Base-by-base conservation (phyloP, 2,113 vertebrate genomes). In the Muntiacus muntjak region DNA sequence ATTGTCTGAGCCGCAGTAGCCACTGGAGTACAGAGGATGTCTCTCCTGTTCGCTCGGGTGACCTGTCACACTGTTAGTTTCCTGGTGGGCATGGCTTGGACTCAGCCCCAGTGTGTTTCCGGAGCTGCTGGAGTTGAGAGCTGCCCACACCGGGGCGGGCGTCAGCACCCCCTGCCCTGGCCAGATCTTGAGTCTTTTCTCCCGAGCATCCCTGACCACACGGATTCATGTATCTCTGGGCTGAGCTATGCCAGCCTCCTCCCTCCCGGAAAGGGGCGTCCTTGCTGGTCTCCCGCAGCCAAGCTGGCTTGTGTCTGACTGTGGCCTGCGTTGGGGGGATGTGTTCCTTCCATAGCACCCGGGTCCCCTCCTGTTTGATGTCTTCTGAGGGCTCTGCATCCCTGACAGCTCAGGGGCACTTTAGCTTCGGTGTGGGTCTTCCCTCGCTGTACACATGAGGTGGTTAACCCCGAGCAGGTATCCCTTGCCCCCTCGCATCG, bases 21-120 rank as follows among this genome's bases (percentile, higher is more conserved):
- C 54, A 1, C 47, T 58, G 58, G 71, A 26, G 12, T 26, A 30
- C 1, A 28, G 12, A 74, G 50, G 26, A 1, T 74, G 40, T 54
- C 50, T 40, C 28, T 25, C 25, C 60, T 21, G 0, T 55, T 1
- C 3, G 3, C 50, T 30, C 50, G 25, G 64, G 3, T 74, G 87
- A 74, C 11, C 25, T 3, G 60, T 16, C n/a, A 10, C 15, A 21
- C 4, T 19, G 0, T 50, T 52, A 12, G 30, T 33, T 10, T 81
- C 47, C 1, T 0, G 25, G 15, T 5, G 50, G 15, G 50, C 16
- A 9, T 50, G 54, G n/a, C 30, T 58, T 4, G 40, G 40, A 10
- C 52, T 0, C 28, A 17, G 54, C 14, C 5, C 19, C 10, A 0
- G 13, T 40, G 40, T 1, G 0, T 55, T 40, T 28, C 64, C 1